Percentiles rank a stretch among this genome's conserved stretches.
Evolutionary conservation across 2,797 vertebrate species (phyloP).

Genomic region (Gila robusta): DNA sequence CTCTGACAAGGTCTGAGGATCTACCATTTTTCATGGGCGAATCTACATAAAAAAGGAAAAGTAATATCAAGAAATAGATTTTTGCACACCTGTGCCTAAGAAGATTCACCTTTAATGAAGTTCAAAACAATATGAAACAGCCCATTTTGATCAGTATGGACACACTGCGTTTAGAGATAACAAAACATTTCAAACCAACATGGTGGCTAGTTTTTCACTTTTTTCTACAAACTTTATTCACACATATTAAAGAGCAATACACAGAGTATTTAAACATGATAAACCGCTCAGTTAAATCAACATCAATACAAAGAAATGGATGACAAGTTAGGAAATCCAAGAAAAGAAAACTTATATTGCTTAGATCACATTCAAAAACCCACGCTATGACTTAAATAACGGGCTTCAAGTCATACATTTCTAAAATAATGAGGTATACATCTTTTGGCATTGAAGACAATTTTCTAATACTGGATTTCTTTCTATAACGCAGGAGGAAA

Average conservation of each 20-base stretch:
- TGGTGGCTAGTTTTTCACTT: conserved; percentile 13
- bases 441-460: conserved; percentile 73
- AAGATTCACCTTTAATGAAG: neutral
- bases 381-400: conserved; percentile 59
- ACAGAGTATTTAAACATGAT: conserved; percentile 4
- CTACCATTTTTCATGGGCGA: neutral
- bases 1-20: neutral
- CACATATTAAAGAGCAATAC: conserved; percentile 46
- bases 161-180: neutral
- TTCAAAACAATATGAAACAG: neutral
- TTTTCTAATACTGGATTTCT: conserved; percentile 63
- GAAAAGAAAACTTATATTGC: conserved; percentile 79
- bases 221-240: conserved; percentile 64
- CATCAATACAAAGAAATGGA: conserved; percentile 10
- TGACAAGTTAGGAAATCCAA: conserved; percentile 69
- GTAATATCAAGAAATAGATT: conserved; percentile 1
- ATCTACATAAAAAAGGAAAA: neutral
- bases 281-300: conserved; percentile 15
- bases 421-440: conserved; percentile 83
- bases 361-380: conserved; percentile 75
- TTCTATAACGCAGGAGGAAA: conserved; percentile 44
- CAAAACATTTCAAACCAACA: conserved; percentile 21
- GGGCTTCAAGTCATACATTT: conserved; percentile 65
- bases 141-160: neutral
- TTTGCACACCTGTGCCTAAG: neutral